Evolutionary conservation across 2,888 invertebrate genomes (phyloP), one percentile per base, ranked within the genome.

Genomic region (Morpho deidamia): DNA sequence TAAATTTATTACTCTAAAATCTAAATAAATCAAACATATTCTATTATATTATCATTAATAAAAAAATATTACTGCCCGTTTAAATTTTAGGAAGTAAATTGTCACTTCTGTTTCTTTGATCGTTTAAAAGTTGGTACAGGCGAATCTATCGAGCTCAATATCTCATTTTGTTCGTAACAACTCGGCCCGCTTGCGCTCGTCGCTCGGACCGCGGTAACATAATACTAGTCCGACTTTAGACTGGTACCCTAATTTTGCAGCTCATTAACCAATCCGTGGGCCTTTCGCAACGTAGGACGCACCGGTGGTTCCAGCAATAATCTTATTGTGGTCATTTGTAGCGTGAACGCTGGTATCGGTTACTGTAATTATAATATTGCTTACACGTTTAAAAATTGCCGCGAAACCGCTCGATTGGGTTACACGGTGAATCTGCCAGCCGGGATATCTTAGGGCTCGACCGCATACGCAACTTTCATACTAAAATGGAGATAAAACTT

Each of bases 191-290:
- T 32, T 9, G 35, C 59, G 58, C 65, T 55, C 43, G 9, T 67
- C 7, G 11, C 59, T 71, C 57, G 53, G 37, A 38, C 63, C 68
- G 11, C 34, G 8, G 85, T 79, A 86, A 86, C 66, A 40, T 66
- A 73, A 86, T 78, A 82, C 60, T 55, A 44, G 57, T 63, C 68
- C 66, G 69, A 70, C 71, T 71, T 70, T 69, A 64, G 65, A 70
- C 71, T 72, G 72, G 73, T 74, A 78, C 86, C 88, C 86, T 83
- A 86, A 88, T 89, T 88, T 89, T 74, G 72, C 78, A 81, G 70
- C 86, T 88, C 88, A 88, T 89, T 88, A 81, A 65, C 66, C 71
- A 68, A 78, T 77, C 71, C 71, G 70, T 71, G 74, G 79, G 83
- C 76, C 82, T 83, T 86, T 85, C 82, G 81, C 82, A 69, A 66